Evolutionary conservation across 2,797 vertebrate genomes (phyloP).

Genomic region (Lycodopsis pacificus): DNA sequence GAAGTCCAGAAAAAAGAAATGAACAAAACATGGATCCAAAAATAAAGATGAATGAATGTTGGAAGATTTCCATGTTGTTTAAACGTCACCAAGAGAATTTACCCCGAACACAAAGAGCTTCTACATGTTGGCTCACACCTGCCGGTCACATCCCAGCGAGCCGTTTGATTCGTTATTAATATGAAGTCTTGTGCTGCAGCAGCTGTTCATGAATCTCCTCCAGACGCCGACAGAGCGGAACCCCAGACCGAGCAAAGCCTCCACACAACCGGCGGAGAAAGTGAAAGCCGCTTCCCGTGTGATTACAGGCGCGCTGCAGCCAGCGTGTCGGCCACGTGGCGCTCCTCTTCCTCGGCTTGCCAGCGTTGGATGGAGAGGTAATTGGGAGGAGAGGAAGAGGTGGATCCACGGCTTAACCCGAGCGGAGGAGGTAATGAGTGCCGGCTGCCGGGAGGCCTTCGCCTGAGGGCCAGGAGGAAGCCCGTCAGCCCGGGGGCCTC

Average conservation of each 20-base stretch:
- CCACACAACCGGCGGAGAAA: neutral
- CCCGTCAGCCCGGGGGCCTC: slow-evolving; percentile 37
- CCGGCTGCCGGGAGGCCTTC: slow-evolving; percentile 22
- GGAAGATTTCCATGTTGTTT: too few relatives aligned
- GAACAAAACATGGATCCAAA: too few relatives aligned
- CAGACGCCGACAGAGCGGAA: slow-evolving; percentile 9
- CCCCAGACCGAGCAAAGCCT: slow-evolving; percentile 10
- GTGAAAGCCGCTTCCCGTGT: neutral
- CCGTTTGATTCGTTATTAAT: neutral
- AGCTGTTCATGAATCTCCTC: slow-evolving; percentile 21
- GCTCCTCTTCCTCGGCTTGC: slow-evolving; percentile 20
- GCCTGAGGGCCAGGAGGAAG: slow-evolving; percentile 36
- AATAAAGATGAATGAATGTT: too few relatives aligned
- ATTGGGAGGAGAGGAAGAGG: slow-evolving; percentile 56
- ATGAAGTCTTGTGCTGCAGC: neutral
- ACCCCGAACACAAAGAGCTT: neutral
- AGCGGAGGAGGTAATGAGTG: slow-evolving; percentile 54
- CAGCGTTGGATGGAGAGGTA: slow-evolving; percentile 37
- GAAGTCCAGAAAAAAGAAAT: too few relatives aligned
- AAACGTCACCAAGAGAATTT: too few relatives aligned
- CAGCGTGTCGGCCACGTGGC: slow-evolving; percentile 23
- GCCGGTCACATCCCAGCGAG: neutral
- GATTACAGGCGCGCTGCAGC: slow-evolving; percentile 35
- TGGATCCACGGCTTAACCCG: slow-evolving; percentile 44
- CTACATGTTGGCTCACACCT: neutral